Base-by-base conservation (phyloP, 1,140 invertebrate species). In the Macrostomum lignano region DNA sequence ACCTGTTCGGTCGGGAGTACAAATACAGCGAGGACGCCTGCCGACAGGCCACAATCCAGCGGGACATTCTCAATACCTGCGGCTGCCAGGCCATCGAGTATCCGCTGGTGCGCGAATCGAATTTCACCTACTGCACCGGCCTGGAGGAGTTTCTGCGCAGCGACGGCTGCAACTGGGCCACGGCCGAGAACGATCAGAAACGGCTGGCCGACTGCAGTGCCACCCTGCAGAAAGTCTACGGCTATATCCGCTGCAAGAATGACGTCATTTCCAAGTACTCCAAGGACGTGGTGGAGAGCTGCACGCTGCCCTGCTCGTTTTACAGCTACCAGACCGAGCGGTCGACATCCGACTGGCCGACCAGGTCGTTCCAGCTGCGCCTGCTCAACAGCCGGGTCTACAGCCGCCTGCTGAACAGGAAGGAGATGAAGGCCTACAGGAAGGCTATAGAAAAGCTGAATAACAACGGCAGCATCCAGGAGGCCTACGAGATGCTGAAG, bases 401-500 rank as follows among this genome's bases (percentile, higher is more conserved):
- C 15, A 28, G 19, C 26, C 26, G 26, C 6, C 7, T 7, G 13
- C 20, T 30, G 10, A 5, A 30, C 15, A 33, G 19, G n/a, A n/a
- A n/a, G n/a, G n/a, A n/a, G n/a, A n/a, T n/a, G n/a, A n/a, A n/a
- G n/a, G n/a, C n/a, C n/a, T n/a, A n/a, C n/a, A n/a, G n/a, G n/a
- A n/a, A n/a, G n/a, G n/a, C n/a, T n/a, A n/a, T n/a, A n/a, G n/a
- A 25, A 7, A 25, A 22, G 7, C 20, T 21, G 4, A 15, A 14
- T 28, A 20, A 33, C 10, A 14, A 33, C 24, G 20, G 20, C 3
- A 33, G 26, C 24, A 15, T 9, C 5, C 6, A 21, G 7, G 19
- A 33, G 20, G 32, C 32, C 3, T 13, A 9, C 10, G 32, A 33
- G 9, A 33, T 33, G 5, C 7, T 33, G 20, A 19, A 14, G 5